Evolutionary conservation across 2,113 vertebrate genomes (phyloP).

Genomic region (Mesoclemmys tuberculata): DNA sequence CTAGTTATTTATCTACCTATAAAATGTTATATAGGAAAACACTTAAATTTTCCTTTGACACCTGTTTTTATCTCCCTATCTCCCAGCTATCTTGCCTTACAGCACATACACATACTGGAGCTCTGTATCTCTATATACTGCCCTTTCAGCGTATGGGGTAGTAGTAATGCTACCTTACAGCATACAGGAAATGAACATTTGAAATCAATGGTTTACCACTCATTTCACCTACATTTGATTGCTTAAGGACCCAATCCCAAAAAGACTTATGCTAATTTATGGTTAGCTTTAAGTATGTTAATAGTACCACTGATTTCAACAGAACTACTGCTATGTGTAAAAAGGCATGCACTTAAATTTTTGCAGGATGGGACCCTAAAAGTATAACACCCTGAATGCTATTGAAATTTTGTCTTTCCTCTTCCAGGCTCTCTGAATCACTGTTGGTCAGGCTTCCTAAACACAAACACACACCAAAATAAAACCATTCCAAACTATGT

Average conservation of each 20-base stretch:
- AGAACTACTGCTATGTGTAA: neutral
- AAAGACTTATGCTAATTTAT: neutral
- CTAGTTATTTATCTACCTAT: neutral
- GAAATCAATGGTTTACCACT: neutral
- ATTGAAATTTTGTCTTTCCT: neutral
- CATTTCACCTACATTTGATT: neutral
- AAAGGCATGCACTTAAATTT: neutral
- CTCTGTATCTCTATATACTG: neutral
- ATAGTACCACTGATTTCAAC: neutral
- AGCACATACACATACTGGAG: neutral
- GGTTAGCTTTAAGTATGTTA: neutral
- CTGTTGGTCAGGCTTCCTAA: neutral
- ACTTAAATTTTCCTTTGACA: too few species aligned
- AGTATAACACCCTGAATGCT: neutral
- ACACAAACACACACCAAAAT: neutral
- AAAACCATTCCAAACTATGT: neutral
- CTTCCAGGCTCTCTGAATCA: neutral
- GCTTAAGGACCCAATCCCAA: neutral
- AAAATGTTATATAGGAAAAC: neutral
- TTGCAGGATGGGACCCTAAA: neutral
- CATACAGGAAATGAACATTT: neutral
- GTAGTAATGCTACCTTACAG: neutral
- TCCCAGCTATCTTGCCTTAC: neutral
- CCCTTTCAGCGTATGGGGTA: neutral
- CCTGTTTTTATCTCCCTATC: neutral